Base-by-base conservation (phyloP, 1,140 invertebrate genomes). In the Himalopsyche phryganea region DNA sequence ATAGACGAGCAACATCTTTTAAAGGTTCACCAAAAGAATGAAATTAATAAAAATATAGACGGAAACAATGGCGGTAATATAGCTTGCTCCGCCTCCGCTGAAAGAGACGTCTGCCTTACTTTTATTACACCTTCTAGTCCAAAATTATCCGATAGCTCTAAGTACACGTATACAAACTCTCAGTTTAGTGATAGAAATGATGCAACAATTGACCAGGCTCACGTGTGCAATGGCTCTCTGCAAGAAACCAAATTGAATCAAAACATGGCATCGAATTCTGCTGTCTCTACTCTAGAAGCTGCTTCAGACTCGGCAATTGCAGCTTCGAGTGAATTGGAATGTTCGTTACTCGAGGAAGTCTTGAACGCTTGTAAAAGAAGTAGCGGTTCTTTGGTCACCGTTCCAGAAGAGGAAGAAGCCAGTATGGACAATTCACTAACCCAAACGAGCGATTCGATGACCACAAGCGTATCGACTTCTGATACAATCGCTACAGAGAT, bases 381-480 rank as follows among this genome's bases (percentile, higher is more conserved):
- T 68, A 60, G 74, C 65, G 66, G 73, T 63, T 68, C 71, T 73
- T 50, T 80, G 65, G 67, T 73, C 15, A 81, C 84, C 1, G 85
- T 87, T 44, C 82, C 83, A 4, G 84, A 87, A 66, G 85, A 87
- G 67, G 83, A 86, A 49, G 80, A 81, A 63, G 71, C 79, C 33
- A 75, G 19, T 1, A 51, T 57, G 49, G 61, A 63, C 6, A 60
- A 60, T 32, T 59, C 61, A 3, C 36, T 56, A 15, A 60, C 79
- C 54, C 80, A 75, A 71, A 78, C 77, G 71, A 81, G 77, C 68
- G 81, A 83, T 71, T 86, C 84, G 6, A 80, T 84, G 59, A 85
- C 84, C 28, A 85, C 84, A 11, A 85, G 82, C 69, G 82, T 80
- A 19, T 83, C 81, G 60, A 83, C 82, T 44, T 80, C 81, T 51